Evolutionary conservation across 2,888 invertebrate genomes (phyloP), one percentile per base, ranked within the genome.

Genomic region (Patella caerulea): DNA sequence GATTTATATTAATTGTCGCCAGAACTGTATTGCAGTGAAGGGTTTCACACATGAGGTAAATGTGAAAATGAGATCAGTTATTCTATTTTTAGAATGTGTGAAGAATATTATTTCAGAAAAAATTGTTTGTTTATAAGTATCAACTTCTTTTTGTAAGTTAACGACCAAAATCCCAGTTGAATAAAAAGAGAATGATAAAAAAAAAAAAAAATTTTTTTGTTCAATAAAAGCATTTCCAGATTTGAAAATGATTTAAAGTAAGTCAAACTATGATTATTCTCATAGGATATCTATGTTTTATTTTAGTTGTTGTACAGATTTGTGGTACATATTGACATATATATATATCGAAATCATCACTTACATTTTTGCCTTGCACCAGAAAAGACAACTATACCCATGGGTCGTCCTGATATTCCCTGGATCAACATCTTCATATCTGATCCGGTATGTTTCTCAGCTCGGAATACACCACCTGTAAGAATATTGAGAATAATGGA

Each of bases 391-490:
- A 97, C 96, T 78, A 98, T 95, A 88, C 98, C 98, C 78, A 98
- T 94, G 0, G 98, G 98, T 0, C 97, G 96, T 86, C 97, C 97
- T 85, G 97, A 97, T 53, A 99, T 92, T 2, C 98, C 94, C 87
- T 97, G 96, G 0, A 98, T 97, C 94, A 99, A 95, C 90, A 97
- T 97, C 2, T 97, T 94, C 95, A 97, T 96, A 88, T 97, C 96
- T 3, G 96, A 96, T 0, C 99, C 98, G 0, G 98, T 98, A 88
- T 98, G 96, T 90, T 99, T 99, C 89, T 99, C 98, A 0, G 98
- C 98, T 71, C 98, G 93, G 90, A 98, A 99, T 0, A 99, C 97
- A 0, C 88, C 87, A 65, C 86, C 90, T 86, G 79, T 34, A 73
- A 73, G 73, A 77, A 29, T 45, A 34, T 52, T 52, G 29, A n/a